Base-by-base conservation (phyloP, 1,140 invertebrate species). In the Drosophila azteca region DNA sequence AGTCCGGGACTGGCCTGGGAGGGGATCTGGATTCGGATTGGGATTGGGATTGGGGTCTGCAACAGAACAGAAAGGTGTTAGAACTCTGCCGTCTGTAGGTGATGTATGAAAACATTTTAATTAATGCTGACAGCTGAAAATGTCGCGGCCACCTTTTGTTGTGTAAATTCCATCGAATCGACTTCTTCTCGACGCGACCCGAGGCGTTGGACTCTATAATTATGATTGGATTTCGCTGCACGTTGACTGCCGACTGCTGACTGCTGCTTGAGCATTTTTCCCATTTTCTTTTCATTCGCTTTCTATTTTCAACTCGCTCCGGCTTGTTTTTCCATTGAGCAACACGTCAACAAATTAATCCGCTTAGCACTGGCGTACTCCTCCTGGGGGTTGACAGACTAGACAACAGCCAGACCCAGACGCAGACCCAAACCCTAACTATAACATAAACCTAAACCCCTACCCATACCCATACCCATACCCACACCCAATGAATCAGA, bases 81-180 rank as follows among this genome's bases (percentile, higher is more conserved):
- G 80, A 84, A 73, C 52, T 84, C 80, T 43, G 69, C 64, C 74
- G 79, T 53, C 57, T 73, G 51, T 53, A 6, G 65, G 62, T 80
- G 75, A 83, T 71, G 73, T 78, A 79, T 84, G 80, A 82, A 81
- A 88, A 82, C 83, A 87, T 88, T 87, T 87, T 88, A 87, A 87
- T 87, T 87, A 87, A 87, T 88, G 82, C 75, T 78, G 82, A 88
- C 82, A 87, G 82, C 82, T 87, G 83, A 55, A 87, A 78, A 83
- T 68, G 83, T 82, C 79, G 82, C 82, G 78, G 83, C 65, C 55
- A 77, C 46, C 79, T 88, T 88, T 87, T 87, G 83, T 87, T 87
- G 82, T 85, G 82, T 85, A 78, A 85, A 87, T 85, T 76, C 72
- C 43, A 54, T 46, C 43, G 70, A 31, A 54, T 46, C 43, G 70